phyloP scores from a whole-genome alignment of 2,888 invertebrate genomes.

The Drosophila fungiperda region DNA sequence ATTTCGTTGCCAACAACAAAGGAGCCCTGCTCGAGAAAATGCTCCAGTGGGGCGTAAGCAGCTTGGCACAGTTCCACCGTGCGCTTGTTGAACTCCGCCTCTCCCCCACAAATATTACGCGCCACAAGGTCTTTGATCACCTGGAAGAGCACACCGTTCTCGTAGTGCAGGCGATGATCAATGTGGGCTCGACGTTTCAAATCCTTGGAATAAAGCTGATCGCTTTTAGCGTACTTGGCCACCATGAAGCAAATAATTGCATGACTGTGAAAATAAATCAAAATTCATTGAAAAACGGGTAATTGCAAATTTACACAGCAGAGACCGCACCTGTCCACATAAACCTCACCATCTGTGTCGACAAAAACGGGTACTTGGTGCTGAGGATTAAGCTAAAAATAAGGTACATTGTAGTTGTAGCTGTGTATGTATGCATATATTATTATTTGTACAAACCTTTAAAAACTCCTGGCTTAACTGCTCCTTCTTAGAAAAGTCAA shows the following conservation, averaged over 20 bases:
- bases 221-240: constrained; percentile 86
- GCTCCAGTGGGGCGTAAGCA: constrained; percentile 82
- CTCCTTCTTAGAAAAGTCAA: constrained; percentile 83
- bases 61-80: constrained; percentile 76
- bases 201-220: constrained; percentile 87
- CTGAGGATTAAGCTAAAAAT: constrained; percentile 86
- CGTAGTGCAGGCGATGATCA: constrained; percentile 87
- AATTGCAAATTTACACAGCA: neutral
- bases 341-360: constrained; percentile 86
- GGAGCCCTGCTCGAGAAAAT: constrained; percentile 76
- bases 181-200: constrained; percentile 86
- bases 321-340: constrained; percentile 85
- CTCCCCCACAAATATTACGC: constrained; percentile 81
- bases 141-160: constrained; percentile 86
- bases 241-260: constrained; percentile 86
- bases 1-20: constrained; percentile 79
- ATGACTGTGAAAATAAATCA: constrained; percentile 81
- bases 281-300: neutral
- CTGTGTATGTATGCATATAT: neutral
- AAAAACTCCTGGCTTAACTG: constrained; percentile 84
- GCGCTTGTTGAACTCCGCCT: constrained; percentile 72
- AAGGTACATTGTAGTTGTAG: neutral
- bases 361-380: constrained; percentile 87
- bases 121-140: constrained; percentile 84
- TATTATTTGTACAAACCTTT: constrained; percentile 74